phyloP scores from a whole-genome alignment of 2,797 vertebrate species.

The Phataginus tricuspis region DNA sequence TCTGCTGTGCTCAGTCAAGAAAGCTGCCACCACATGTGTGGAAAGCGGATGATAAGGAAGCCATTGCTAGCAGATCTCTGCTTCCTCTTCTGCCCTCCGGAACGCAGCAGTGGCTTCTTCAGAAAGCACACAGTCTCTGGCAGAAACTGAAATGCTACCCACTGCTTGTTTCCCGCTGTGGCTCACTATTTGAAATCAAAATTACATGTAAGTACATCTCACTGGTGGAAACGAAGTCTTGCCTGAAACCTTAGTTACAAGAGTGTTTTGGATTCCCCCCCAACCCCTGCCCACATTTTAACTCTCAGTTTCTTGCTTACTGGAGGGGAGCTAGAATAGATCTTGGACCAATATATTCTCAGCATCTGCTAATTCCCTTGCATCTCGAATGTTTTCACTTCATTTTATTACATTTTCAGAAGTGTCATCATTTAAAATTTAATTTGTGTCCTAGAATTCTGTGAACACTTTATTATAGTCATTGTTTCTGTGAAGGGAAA shows the following conservation, averaged over 20 bases:
- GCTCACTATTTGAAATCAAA: not conserved
- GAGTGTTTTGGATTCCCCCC: not conserved
- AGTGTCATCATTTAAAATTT: slow-evolving; percentile 14
- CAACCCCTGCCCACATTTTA: not conserved
- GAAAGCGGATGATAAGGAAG: not conserved
- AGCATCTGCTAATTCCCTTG: slow-evolving; percentile 2
- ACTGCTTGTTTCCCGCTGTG: not conserved
- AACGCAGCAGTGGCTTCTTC: not conserved
- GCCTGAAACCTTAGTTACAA: not conserved
- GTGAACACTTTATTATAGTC: slow-evolving; percentile 18
- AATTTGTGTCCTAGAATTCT: not conserved
- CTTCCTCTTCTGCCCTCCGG: not conserved
- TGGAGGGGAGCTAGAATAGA: not conserved
- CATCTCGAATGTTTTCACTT: not conserved
- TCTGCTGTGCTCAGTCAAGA: not conserved
- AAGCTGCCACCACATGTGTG: not conserved
- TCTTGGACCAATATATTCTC: not conserved
- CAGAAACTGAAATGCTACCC: not conserved
- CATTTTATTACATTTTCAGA: slow-evolving; percentile 14
- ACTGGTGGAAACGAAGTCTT: slow-evolving; percentile 3
- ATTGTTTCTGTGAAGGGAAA: not conserved
- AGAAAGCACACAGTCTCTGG: not conserved
- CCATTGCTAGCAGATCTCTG: not conserved
- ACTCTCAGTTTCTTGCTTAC: not conserved
- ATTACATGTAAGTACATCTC: not conserved